Conservation (phyloP, 2,797 vertebrate species). For the Salarias fasciatus region DNA sequence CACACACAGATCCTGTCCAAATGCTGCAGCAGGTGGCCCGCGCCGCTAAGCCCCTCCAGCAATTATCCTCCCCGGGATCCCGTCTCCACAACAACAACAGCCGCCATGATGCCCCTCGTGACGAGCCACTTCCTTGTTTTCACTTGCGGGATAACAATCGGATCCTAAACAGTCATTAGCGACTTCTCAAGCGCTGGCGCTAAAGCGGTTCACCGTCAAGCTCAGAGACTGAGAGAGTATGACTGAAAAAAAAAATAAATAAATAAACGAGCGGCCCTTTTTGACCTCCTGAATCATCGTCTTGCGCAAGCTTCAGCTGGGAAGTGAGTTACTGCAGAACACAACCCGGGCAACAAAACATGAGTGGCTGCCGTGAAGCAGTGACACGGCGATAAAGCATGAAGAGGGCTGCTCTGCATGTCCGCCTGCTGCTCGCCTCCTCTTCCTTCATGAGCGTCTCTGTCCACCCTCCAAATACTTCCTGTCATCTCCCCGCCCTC, state of each 20-base stretch:
- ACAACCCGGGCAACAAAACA: neutral
- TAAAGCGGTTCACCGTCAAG: too few relatives aligned
- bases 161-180: conserved; percentile 37
- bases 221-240: too few relatives aligned
- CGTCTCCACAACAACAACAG: conserved; percentile 81
- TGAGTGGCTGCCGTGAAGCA: conserved; percentile 5
- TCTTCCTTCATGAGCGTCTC: conserved; percentile 42
- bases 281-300: conserved; percentile 12
- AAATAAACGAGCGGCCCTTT: neutral
- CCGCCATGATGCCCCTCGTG: conserved; percentile 63
- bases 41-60: conserved; percentile 83
- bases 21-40: conserved; percentile 85
- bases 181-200: conserved; percentile 24
- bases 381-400: conserved; percentile 13
- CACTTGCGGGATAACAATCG: conserved; percentile 37
- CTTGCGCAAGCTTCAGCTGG: neutral
- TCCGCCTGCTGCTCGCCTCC: neutral
- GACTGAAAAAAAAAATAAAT: too few relatives aligned
- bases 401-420: neutral
- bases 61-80: conserved; percentile 84
- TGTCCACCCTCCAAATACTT: conserved; percentile 17
- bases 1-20: conserved; percentile 75
- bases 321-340: conserved; percentile 6
- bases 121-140: conserved; percentile 67
- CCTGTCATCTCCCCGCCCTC: conserved; percentile 7